A percentile compares a stretch with the other conserved stretches of the same genome.
phyloP scores from a whole-genome alignment of 1,140 invertebrate species.

The Colletes gigas region DNA sequence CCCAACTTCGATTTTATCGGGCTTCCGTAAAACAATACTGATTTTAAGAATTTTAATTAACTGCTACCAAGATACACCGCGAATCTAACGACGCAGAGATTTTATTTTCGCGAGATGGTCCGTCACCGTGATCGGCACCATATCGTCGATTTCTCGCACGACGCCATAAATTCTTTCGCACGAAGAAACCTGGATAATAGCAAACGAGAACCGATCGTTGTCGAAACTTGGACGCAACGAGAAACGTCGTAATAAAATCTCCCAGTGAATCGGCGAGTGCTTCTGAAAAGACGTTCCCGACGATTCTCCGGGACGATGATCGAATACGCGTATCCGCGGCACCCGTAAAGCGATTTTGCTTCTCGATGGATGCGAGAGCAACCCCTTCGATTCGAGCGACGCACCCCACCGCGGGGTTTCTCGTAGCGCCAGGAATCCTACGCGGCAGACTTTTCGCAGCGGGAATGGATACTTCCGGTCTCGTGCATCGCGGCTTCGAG shows the following conservation, averaged over 20 bases:
- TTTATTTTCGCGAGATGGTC: not conserved
- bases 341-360: slow-evolving; percentile 6
- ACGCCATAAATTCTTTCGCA: not conserved
- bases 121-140: no score
- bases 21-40: no score
- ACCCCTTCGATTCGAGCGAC: not conserved
- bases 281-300: slow-evolving; percentile 1
- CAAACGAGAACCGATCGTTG: not conserved
- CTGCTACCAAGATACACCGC: not conserved
- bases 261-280: not conserved
- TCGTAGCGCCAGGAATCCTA: not conserved
- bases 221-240: slow-evolving; percentile 8
- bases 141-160: not conserved
- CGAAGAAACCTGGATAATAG: not conserved
- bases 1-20: no score
- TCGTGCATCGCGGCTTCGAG: slow-evolving; percentile 66
- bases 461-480: slow-evolving; percentile 63
- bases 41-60: no score
- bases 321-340: slow-evolving; percentile 8
- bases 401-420: not conserved
- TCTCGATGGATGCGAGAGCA: not conserved
- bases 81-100: not conserved
- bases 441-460: not conserved
- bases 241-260: slow-evolving; percentile 20
- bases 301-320: slow-evolving; percentile 18